Evolutionary conservation across 2,888 invertebrate species (phyloP), one percentile per base, ranked within the genome.

Genomic region (Imbricaverruca yamaguchii): DNA sequence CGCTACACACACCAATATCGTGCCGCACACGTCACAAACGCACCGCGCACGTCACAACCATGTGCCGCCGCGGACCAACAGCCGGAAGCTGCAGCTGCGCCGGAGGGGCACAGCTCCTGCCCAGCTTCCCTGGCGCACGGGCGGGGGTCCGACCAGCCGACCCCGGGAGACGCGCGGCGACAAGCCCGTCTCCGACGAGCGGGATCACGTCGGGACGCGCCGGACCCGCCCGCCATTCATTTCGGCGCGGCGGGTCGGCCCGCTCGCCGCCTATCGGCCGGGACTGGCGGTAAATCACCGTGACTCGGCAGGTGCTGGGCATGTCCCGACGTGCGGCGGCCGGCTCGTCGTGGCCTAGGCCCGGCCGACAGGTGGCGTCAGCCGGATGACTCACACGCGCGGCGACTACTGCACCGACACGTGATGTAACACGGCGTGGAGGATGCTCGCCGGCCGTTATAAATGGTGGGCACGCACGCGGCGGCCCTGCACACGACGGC

Each of bases 341-440:
- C 67, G 67, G 7, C 67, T 67, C 12, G 23, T 23, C 23, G 59
- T 25, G 67, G 10, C 63, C 18, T 18, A 61, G 61, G 15, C 18
- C 18, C 61, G 18, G n/a, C n/a, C 12, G 65, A 0, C 65, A 8
- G 65, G 23, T 65, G 65, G 12, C 65, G 65, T 65, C 23, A 65
- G n/a, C n/a, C 9, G 4, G 25, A 15, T 74, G 74, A 74, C 55
- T 55, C 53, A 74, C 7, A 9, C 55, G 10, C 13, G 53, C 74
- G 18, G 18, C 74, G 2, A 53, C 53, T 9, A 3, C 67, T 25
- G 67, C 25, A 25, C 25, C 74, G 53, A 11, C 15, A 74, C 74
- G 55, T 74, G 74, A 74, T 55, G 74, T 18, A 74, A 74, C 55
- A 9, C 21, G 74, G 21, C 74, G 74, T 74, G 74, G 74, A 59